Evolutionary conservation across 2,113 vertebrate species (phyloP), one percentile per base, ranked within the genome.

Genomic region (Sceloporus undulatus): DNA sequence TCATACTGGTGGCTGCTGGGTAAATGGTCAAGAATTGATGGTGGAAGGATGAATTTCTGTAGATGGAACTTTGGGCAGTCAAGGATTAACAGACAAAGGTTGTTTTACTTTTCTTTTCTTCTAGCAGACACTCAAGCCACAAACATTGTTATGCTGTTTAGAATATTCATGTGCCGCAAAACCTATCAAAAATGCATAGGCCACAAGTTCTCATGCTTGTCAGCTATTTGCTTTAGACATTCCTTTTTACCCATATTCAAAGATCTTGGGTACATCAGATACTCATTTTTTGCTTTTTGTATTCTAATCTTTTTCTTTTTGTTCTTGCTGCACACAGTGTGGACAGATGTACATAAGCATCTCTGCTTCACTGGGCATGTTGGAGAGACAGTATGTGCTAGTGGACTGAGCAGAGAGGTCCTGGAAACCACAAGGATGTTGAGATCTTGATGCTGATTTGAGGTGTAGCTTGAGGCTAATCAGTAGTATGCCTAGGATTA

Each of bases 401-500:
- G 71, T 0, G 2, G 2, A 82, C 85, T 85, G 0, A 9, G 2
- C 0, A 0, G 0, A 21, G 85, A 73, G 34, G 40, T 83, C 40
- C 87, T 87, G 0, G n/a, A 52, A 82, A 0, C 29, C 70, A 54
- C 19, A 75, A 93, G 40, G 34, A 62, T 52, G 70, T 34, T 2
- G 73, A 68, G 68, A 4, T 90, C 66, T 42, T 74, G 75, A 65
- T 0, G 0, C 29, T 52, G 68, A 23, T 76, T 87, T 83, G 84
- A 38, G 0, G 8, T 79, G n/a, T 29, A 74, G 65, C 92, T 77
- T 70, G 56, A 34, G 79, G 84, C 82, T 89, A 84, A 73, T 52
- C 6, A 18, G 52, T 79, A 25, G 14, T 65, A 59, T 52, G 82
- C 21, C 42, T 83, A 0, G 0, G 0, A 0, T 85, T 0, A n/a